Evolutionary conservation across 2,113 vertebrate species (phyloP).

Genomic region (Hassar affinis): DNA sequence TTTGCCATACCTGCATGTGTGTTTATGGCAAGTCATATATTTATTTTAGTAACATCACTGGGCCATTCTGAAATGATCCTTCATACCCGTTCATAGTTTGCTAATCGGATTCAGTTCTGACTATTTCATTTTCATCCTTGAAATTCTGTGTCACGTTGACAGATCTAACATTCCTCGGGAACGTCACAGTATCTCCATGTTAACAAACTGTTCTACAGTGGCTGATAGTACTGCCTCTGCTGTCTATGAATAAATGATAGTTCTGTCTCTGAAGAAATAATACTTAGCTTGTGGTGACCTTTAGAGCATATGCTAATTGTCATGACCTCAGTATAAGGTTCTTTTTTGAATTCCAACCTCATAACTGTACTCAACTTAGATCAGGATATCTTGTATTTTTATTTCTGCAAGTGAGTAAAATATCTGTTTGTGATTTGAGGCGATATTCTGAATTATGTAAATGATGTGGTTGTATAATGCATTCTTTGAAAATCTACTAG

Average conservation of each 20-base stretch:
- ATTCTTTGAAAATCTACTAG: conserved; percentile 33
- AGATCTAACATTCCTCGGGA: not conserved
- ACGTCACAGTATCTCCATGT: not conserved
- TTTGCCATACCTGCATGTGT: not conserved
- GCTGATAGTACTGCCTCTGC: not conserved
- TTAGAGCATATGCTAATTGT: not conserved
- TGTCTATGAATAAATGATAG: not conserved
- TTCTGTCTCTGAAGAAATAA: not conserved
- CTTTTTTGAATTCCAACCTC: not conserved
- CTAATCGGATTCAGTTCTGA: not conserved
- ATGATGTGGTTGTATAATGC: conserved; percentile 19
- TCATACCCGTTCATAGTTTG: not conserved
- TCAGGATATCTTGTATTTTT: not conserved
- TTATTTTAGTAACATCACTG: not conserved
- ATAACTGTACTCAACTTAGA: not conserved
- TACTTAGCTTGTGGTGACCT: conserved; percentile 1
- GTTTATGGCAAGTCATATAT: not conserved
- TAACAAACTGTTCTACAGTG: not conserved
- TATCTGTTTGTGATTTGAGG: conserved; percentile 6
- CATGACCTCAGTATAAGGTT: not conserved
- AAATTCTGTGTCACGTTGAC: not conserved
- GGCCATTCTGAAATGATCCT: not conserved
- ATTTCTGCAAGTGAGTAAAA: not conserved
- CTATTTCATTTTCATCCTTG: not conserved
- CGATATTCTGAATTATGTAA: conserved; percentile 37